These are phyloP conservation scores for Tupiocoris notatus DNA, from an alignment of 2,888 invertebrate genomes.

Conservation along the genomic window DNA sequence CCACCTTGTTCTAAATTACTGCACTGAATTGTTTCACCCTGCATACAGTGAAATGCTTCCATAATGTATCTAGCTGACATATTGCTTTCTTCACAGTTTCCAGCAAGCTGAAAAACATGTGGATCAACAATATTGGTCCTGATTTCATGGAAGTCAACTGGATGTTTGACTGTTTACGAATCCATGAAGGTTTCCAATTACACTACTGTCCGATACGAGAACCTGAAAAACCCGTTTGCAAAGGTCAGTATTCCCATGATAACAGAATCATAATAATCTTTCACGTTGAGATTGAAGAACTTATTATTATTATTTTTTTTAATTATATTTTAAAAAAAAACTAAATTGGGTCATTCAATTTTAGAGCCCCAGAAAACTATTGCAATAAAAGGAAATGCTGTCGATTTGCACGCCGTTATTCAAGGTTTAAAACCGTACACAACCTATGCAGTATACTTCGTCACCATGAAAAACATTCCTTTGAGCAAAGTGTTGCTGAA, in stretches of 20 bases:
- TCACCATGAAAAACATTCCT: constrained; percentile 57
- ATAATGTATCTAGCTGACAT: no score
- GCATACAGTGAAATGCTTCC: no score
- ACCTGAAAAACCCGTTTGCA: constrained; percentile 60
- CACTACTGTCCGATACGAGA: constrained; percentile 61
- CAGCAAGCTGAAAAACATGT: constrained; percentile 62
- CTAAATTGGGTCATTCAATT: no score
- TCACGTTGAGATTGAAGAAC: no score
- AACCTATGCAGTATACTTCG: constrained; percentile 69
- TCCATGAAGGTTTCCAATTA: constrained; percentile 66
- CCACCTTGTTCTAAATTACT: no score
- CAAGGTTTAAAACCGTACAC: constrained; percentile 69
- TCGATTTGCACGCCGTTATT: constrained; percentile 58
- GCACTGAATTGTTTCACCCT: no score
- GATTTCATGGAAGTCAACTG: constrained; percentile 67
- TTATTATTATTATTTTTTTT: no score
- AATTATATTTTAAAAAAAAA: no score
- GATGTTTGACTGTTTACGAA: constrained; percentile 73
- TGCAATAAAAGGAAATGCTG: constrained; percentile 43
- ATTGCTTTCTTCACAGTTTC: constrained; percentile 27
- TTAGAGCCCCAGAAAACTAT: constrained; percentile 42
- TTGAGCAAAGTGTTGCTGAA: constrained; percentile 63
- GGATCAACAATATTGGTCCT: constrained; percentile 57
- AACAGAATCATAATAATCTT: no score
- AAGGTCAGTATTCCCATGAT: no score